Evolutionary conservation across 2,888 invertebrate genomes (phyloP).

Genomic region (Liposcelis brunnea): DNA sequence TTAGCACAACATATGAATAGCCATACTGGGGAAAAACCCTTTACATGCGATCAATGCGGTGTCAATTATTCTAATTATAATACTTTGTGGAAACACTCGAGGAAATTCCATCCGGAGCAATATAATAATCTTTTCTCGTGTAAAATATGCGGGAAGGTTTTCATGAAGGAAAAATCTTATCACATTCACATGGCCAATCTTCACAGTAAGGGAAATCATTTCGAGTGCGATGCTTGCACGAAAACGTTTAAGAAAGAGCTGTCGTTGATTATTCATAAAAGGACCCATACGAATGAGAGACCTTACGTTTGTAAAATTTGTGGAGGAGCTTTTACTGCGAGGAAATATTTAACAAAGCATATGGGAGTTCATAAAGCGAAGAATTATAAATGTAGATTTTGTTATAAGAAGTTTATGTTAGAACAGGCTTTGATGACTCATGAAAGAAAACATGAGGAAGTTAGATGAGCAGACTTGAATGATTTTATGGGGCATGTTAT

Average conservation of each 20-base stretch:
- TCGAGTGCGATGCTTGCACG: slow-evolving; percentile 3
- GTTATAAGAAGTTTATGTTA: slow-evolving; percentile 7
- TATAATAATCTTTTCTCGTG: slow-evolving; percentile 3
- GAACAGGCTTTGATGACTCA: slow-evolving; percentile 5
- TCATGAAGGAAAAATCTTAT: slow-evolving; percentile 8
- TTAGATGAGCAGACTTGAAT: background rate
- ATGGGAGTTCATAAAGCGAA: slow-evolving; percentile 7
- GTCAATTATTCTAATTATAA: slow-evolving; percentile 7
- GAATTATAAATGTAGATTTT: slow-evolving; percentile 6
- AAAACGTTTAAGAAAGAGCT: slow-evolving; percentile 6
- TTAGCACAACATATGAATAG: slow-evolving; percentile 5
- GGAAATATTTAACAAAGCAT: slow-evolving; percentile 6
- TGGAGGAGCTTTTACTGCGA: background rate
- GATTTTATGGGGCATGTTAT: too few relatives aligned
- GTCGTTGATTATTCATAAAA: slow-evolving; percentile 4
- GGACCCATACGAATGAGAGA: slow-evolving; percentile 6
- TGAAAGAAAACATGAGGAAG: slow-evolving; percentile 6
- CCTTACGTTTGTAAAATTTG: slow-evolving; percentile 4
- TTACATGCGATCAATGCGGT: slow-evolving; percentile 6
- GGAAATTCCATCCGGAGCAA: slow-evolving; percentile 6
- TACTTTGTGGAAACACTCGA: slow-evolving; percentile 5
- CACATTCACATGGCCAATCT: slow-evolving; percentile 4
- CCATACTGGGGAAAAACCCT: slow-evolving; percentile 7
- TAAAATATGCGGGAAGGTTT: slow-evolving; percentile 7
- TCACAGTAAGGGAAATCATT: slow-evolving; percentile 4